These are phyloP conservation scores for Crenichthys baileyi DNA, from an alignment of 2,797 vertebrate species.

Conservation along the genomic window DNA sequence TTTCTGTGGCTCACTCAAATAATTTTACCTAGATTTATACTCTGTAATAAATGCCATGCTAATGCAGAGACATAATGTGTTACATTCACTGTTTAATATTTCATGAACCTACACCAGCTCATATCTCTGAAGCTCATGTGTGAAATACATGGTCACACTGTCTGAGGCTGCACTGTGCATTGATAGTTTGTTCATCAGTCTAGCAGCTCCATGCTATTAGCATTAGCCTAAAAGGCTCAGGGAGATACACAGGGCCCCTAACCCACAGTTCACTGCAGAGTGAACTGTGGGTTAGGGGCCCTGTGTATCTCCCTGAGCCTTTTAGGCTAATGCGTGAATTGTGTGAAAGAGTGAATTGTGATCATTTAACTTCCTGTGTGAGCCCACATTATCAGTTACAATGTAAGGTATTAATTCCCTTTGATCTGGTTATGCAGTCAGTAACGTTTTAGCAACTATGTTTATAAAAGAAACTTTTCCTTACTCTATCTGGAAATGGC, in stretches of 20 bases:
- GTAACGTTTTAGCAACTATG: fast-evolving
- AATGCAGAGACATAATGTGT: not conserved
- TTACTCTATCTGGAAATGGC: not conserved
- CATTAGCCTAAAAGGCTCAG: not conserved
- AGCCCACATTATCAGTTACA: not conserved
- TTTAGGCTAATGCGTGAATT: no score
- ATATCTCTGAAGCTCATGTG: slow-evolving; percentile 9
- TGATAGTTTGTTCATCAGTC: slow-evolving; percentile 33
- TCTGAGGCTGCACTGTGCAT: slow-evolving; percentile 24
- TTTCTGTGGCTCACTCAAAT: not conserved
- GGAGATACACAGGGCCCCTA: no score
- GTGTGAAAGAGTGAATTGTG: not conserved
- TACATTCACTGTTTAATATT: slow-evolving; percentile 2
- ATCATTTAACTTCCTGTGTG: not conserved
- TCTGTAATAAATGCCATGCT: not conserved
- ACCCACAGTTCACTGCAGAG: not conserved
- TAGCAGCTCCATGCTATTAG: slow-evolving; percentile 12
- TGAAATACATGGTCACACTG: slow-evolving; percentile 3
- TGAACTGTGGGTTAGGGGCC: no score
- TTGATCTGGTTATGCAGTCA: not conserved
- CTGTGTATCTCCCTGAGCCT: no score
- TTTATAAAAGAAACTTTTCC: not conserved
- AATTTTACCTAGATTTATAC: no score
- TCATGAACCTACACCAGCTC: not conserved
- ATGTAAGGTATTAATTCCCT: slow-evolving; percentile 1